Evolutionary conservation across 30 jellyfish, hydroid and myxozoan species (phyloP).

Genomic region (Cassiopea andromeda): DNA sequence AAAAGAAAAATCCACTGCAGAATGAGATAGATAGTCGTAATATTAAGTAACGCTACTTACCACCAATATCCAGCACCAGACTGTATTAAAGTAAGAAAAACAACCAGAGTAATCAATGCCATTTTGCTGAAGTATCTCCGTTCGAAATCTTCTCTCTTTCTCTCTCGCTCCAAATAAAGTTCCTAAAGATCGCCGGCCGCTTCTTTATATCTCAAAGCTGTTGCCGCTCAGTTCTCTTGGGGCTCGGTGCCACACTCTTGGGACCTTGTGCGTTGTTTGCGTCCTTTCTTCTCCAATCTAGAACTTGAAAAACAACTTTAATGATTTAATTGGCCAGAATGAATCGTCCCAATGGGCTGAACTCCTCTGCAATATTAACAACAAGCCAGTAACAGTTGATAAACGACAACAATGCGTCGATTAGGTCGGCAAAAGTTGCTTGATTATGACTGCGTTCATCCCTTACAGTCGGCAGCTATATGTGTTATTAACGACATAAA

Average conservation of each 20-base stretch:
- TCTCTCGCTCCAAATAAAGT: constrained; percentile 5
- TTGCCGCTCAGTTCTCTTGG: constrained; percentile 24
- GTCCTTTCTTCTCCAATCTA: constrained; percentile 27
- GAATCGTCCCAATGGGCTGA: constrained; percentile 1
- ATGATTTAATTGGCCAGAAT: constrained; percentile 9
- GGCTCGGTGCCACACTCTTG: constrained; percentile 28
- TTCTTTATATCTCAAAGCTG: constrained; percentile 16
- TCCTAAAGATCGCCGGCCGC: constrained; percentile 41
- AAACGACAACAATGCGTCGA: constrained; percentile 23
- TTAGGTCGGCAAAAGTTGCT: constrained; percentile 3
- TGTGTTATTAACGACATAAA: constrained; percentile 30
- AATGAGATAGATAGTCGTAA: too few species aligned
- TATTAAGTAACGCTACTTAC: constrained; percentile 8
- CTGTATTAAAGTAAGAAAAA: constrained; percentile 19
- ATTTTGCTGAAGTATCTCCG: background rate
- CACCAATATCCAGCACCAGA: constrained; percentile 62
- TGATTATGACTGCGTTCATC: constrained; percentile 23
- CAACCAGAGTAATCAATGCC: background rate
- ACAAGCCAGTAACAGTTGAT: constrained; percentile 29
- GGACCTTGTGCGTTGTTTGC: constrained; percentile 38
- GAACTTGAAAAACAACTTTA: constrained; percentile 39
- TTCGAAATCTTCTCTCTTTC: background rate
- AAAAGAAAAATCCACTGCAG: too few species aligned
- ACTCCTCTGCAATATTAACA: constrained; percentile 17
- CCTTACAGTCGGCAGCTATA: constrained; percentile 54